Base-by-base conservation (phyloP, 1,140 invertebrate species). In the Lethrus apterus region DNA sequence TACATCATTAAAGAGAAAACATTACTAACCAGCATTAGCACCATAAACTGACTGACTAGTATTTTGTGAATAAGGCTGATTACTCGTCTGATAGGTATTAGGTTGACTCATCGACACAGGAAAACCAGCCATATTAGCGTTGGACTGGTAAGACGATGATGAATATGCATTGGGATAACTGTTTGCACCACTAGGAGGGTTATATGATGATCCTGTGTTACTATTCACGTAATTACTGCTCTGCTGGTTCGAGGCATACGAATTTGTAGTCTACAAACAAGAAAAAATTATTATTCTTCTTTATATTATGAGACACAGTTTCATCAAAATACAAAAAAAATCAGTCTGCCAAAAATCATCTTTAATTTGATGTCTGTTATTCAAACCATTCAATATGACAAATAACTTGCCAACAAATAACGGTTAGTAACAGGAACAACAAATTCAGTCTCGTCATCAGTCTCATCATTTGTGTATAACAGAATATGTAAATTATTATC, bases 11-110 rank as follows among this genome's bases (percentile, higher is more conserved):
- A n/a, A n/a, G n/a, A n/a, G n/a, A n/a, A n/a, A n/a, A n/a, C n/a
- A n/a, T 2, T n/a, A 42, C 50, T 54, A 44, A 60, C 61, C 61
- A 40, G 59, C 48, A 53, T 55, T 64, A 51, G 58, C 54, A 52
- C 63, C 64, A 48, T 66, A 66, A 11, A 63, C 60, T 14, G 63
- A 63, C 43, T 65, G 63, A 56, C 57, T 61, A 51, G 58, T 45
- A 48, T 58, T 63, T 44, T 62, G 62, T 21, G 54, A 52, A 48
- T 59, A 58, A 14, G 57, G 45, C 36, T 63, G 62, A 44, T 58
- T 62, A 30, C 44, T 55, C 17, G 52, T 33, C 10, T 54, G 50
- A 45, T 57, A 62, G 15, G 55, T 50, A 33, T 55, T 60, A 1
- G 52, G 54, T 45, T 66, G 64, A 20, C 51, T 60, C 13, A 63